Evolutionary conservation across 1,140 invertebrate species (phyloP), one percentile per base, ranked within the genome.

Genomic region (Araneus ventricosus): DNA sequence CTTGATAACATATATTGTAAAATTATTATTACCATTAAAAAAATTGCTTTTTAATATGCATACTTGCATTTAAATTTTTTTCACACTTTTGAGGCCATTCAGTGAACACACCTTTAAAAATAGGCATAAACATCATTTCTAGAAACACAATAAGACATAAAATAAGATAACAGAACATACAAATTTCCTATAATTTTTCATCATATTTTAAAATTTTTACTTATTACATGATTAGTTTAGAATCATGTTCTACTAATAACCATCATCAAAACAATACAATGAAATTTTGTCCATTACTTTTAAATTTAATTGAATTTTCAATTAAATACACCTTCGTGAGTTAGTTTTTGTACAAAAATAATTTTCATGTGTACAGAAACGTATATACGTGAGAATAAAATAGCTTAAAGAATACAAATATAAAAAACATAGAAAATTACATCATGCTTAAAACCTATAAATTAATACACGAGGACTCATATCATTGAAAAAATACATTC

Each of bases 401-500:
- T 45, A 52, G 45, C 41, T 45, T 52, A 84, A 57, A 84, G 82
- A 84, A 84, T 84, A 84, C 41, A 84, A 84, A 84, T 84, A 30
- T 84, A 84, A 84, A 52, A 75, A 84, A 30, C 82, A 84, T 84
- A 84, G 39, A 84, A 84, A 45, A 84, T 84, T 45, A 84, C 45
- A n/a, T 84, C 45, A 52, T 84, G 45, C 82, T 57, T 84, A 84
- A 52, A 84, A 52, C 39, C n/a, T 45, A 84, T 84, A 84, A 84
- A 45, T 84, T 57, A 84, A 84, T 45, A 52, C n/a, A 84, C 52
- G 82, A 84, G 45, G 39, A 84, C 45, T 84, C 24, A 84, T 52
- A 57, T 84, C 41, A 84, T 84, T 84, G 82, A 84, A 84, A 84
- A 84, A 84, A 84, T 84, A 84, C 82, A 84, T 84, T 84, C 45